A percentile compares a stretch with the other conserved stretches of the same genome.
These are phyloP conservation scores for Penaeus chinensis DNA, from an alignment of 1,140 invertebrate genomes.

Conservation along the genomic window DNA sequence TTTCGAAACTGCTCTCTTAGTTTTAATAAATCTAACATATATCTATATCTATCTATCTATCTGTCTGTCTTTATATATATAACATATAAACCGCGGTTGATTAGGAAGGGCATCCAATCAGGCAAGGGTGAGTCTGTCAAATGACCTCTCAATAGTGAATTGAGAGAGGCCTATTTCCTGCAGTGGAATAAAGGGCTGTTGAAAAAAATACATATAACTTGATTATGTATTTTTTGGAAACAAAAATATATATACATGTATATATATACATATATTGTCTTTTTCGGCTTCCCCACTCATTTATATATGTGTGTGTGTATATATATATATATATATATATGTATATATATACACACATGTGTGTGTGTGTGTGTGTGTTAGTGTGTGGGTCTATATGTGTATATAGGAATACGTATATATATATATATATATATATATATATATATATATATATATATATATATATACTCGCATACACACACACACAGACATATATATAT, in stretches of 20 bases:
- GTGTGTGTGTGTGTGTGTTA: neutral
- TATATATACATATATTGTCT: neutral
- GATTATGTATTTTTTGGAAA: too few species aligned
- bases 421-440: neutral
- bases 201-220: too few species aligned
- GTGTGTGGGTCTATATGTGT: neutral
- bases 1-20: too few species aligned
- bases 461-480: neutral
- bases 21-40: too few species aligned
- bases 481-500: neutral
- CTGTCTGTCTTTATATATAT: too few species aligned
- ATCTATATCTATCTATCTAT: too few species aligned
- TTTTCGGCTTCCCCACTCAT: neutral
- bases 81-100: too few species aligned
- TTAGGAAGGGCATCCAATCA: too few species aligned
- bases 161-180: too few species aligned
- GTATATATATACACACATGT: neutral
- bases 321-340: neutral
- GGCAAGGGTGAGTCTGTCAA: too few species aligned
- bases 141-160: too few species aligned
- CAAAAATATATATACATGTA: neutral
- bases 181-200: too few species aligned
- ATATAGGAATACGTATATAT: neutral
- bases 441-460: neutral
- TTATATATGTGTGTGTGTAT: neutral